A percentile compares a stretch with the other conserved stretches of the same genome.
These are phyloP conservation scores for Rotaria macrura DNA, from an alignment of 2,888 invertebrate genomes.

Conservation along the genomic window DNA sequence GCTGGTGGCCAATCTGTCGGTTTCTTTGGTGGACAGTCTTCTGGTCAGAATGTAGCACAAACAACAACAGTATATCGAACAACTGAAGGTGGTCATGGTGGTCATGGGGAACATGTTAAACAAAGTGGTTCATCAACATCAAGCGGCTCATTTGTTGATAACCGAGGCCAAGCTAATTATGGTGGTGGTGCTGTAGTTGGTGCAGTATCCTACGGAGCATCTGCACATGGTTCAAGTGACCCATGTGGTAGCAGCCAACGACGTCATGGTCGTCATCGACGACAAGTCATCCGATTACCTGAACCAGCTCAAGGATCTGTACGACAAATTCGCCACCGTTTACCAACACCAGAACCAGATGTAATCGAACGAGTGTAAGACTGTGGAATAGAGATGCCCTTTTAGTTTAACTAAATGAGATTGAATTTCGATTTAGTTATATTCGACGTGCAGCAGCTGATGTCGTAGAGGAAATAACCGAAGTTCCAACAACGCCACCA, in stretches of 20 bases:
- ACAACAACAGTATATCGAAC: no score
- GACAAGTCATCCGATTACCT: background rate
- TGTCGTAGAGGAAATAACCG: background rate
- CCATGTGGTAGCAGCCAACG: background rate
- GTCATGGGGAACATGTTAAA: no score
- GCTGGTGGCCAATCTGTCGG: no score
- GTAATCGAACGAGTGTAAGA: background rate
- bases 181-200: no score
- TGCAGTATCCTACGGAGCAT: no score
- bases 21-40: no score
- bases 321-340: background rate
- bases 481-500: slow-evolving; percentile 9
- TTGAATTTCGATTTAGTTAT: background rate
- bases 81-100: no score
- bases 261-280: background rate
- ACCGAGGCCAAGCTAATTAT: no score
- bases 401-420: background rate
- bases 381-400: no score
- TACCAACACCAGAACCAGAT: slow-evolving; percentile 14
- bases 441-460: background rate
- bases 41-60: background rate
- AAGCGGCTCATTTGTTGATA: no score
- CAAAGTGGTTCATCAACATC: no score
- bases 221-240: background rate
- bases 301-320: background rate